A percentile compares a stretch with the other conserved stretches of the same genome.
Conservation (phyloP, 1,140 invertebrate genomes). For the Atta colombica region DNA sequence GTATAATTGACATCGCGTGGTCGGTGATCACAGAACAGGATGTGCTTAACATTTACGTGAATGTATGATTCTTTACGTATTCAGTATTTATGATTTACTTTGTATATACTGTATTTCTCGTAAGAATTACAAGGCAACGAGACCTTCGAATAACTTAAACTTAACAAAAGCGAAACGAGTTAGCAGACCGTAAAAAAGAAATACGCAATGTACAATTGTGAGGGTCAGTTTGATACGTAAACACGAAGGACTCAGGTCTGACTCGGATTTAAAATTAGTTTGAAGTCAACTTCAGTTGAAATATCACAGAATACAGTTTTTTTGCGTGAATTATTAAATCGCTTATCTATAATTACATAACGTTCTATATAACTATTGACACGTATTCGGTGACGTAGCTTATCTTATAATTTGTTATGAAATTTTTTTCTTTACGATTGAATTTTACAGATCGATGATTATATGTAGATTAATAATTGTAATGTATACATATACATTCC, state of each 20-base stretch:
- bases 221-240: not conserved
- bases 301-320: not conserved
- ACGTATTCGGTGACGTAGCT: constrained; percentile 8
- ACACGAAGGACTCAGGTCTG: not conserved
- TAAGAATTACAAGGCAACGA: not conserved
- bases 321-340: no score
- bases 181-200: not conserved
- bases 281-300: not conserved
- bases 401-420: constrained; percentile 62
- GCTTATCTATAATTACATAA: constrained; percentile 11
- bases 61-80: not conserved
- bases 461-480: not conserved
- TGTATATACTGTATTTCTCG: not conserved
- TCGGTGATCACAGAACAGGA: not conserved
- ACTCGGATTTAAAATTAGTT: not conserved
- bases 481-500: not conserved
- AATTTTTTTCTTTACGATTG: not conserved
- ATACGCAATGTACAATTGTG: not conserved
- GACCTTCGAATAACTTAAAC: constrained; percentile 37
- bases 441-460: not conserved
- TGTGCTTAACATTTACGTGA: constrained; percentile 11
- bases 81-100: constrained; percentile 19
- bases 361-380: constrained; percentile 26
- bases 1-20: constrained; percentile 35
- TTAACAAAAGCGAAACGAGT: constrained; percentile 27